Conservation (phyloP, 2,888 invertebrate species). For the Augiades crinisus region DNA sequence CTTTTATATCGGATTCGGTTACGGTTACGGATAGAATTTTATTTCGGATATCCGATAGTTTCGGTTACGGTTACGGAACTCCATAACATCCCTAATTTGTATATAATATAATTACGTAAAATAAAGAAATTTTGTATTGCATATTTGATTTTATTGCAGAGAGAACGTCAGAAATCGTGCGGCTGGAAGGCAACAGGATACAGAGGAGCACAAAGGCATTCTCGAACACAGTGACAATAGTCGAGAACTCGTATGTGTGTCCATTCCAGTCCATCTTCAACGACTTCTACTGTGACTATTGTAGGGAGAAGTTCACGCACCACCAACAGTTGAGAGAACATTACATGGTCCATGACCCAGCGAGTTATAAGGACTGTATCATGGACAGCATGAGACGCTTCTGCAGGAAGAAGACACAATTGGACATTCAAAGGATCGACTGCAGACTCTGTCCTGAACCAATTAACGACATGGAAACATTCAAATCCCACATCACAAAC, state of each 20-base stretch:
- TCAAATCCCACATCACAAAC: constrained; percentile 47
- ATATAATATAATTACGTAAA: no score
- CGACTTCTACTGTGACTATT: constrained; percentile 62
- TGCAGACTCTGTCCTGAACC: constrained; percentile 53
- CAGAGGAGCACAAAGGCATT: constrained; percentile 33
- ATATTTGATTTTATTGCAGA: constrained; percentile 12
- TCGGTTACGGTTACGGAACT: no score
- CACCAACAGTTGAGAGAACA: constrained; percentile 54
- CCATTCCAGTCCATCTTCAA: constrained; percentile 56
- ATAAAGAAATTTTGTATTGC: no score
- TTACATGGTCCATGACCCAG: constrained; percentile 51
- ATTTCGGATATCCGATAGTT: no score
- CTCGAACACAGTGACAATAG: constrained; percentile 50
- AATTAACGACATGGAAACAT: constrained; percentile 49
- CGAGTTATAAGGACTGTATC: constrained; percentile 44
- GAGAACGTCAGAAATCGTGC: constrained; percentile 12
- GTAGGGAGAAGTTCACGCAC: constrained; percentile 59
- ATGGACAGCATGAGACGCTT: constrained; percentile 43
- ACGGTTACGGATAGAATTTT: no score
- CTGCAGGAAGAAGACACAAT: constrained; percentile 55
- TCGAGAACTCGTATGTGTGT: constrained; percentile 54
- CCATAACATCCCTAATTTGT: no score
- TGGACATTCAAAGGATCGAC: constrained; percentile 59
- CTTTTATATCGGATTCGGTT: no score
- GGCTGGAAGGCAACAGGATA: constrained; percentile 6